Evolutionary conservation across 2,797 vertebrate genomes (phyloP), one percentile per base, ranked within the genome.

Genomic region (Dromococcyx pavoninus): DNA sequence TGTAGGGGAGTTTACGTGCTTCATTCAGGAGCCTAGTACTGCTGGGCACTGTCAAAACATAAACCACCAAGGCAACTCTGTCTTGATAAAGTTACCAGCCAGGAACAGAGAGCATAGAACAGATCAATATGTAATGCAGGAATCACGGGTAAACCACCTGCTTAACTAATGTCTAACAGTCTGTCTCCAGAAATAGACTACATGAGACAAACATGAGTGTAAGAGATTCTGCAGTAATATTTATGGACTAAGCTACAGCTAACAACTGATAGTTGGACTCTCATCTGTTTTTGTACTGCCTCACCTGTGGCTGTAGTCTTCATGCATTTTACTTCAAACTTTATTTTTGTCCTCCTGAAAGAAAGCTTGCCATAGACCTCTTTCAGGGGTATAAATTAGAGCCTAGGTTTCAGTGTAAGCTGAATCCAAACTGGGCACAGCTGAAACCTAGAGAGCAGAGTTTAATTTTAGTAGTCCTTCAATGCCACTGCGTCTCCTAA

Each of bases 381-480:
- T 75, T 32, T 22, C 56, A 81, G 46, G 27, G 19, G 3, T 66
- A 75, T 78, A 88, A 91, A 88, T 93, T 65, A 81, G 57, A 88
- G 48, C 33, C 89, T 71, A 50, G 33, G 22, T 92, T 93, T 87
- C 82, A 86, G 33, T 89, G 89, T 95, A 94, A 96, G 50, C 61
- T 95, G 91, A 96, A 94, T 35, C 73, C 62, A 86, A 48, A 83
- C 23, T 69, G 43, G 25, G 91, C 74, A 50, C 60, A 85, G 71
- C 57, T 93, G 93, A 96, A 95, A 92, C 67, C 67, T 79, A 86
- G 48, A 85, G 25, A 94, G 57, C 48, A 57, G 74, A 76, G 78
- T 95, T 95, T 95, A 92, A 95, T 92, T 95, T 95, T 93, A 95
- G 93, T 87, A 91, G 50, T 69, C 35, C 65, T 96, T 65, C 84